Evolutionary conservation across 2,113 vertebrate genomes (phyloP).

Genomic region (Sander vitreus): DNA sequence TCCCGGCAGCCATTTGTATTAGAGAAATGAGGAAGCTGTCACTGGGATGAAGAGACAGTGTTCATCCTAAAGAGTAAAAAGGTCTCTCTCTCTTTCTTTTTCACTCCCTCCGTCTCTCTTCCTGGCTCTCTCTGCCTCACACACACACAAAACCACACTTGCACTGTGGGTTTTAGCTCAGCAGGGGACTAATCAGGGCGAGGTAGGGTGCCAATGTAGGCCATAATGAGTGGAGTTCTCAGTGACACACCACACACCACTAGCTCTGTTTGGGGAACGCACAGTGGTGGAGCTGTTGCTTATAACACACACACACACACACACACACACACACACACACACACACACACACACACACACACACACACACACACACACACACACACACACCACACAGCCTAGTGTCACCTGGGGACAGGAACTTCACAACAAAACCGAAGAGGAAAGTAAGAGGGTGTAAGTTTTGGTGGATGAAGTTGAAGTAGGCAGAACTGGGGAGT

Average conservation of each 20-base stretch:
- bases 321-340: not conserved
- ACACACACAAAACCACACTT: slow-evolving; percentile 32
- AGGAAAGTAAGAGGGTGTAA: not conserved
- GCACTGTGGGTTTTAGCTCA: slow-evolving; percentile 67
- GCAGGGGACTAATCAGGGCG: slow-evolving; percentile 83
- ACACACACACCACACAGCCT: slow-evolving; percentile 27
- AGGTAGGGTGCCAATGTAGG: slow-evolving; percentile 81
- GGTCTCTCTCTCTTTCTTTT: slow-evolving; percentile 36
- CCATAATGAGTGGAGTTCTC: slow-evolving; percentile 79
- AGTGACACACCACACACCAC: slow-evolving; percentile 71
- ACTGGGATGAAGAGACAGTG: slow-evolving; percentile 85
- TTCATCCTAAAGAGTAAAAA: slow-evolving; percentile 60
- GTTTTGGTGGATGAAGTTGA: not conserved
- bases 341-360: slow-evolving; percentile 20
- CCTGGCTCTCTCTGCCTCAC: not conserved
- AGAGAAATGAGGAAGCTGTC: slow-evolving; percentile 90
- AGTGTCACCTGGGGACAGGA: slow-evolving; percentile 46
- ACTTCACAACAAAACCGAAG: slow-evolving; percentile 24
- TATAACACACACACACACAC: not conserved
- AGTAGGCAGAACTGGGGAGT: not conserved
- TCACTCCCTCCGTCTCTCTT: slow-evolving; percentile 5
- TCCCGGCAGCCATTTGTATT: slow-evolving; percentile 92
- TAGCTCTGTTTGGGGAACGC: slow-evolving; percentile 45
- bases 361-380: not conserved
- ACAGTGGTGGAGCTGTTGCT: slow-evolving; percentile 48